A percentile compares a stretch with the other conserved stretches of the same genome.
These are phyloP conservation scores for Chironomus striatipennis DNA, from an alignment of 1,140 invertebrate species.

Conservation along the genomic window DNA sequence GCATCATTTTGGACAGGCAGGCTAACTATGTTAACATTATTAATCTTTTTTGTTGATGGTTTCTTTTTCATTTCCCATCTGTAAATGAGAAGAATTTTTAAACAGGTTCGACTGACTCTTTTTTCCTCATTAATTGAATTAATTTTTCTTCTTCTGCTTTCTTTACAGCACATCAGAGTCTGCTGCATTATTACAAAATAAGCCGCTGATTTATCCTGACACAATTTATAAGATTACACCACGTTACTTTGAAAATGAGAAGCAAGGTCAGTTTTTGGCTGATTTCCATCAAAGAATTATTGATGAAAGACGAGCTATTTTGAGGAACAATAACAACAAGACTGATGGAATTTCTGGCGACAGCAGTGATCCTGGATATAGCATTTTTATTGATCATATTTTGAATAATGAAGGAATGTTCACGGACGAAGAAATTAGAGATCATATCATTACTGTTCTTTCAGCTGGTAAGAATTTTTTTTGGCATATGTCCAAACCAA, in stretches of 20 bases:
- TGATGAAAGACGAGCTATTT: not conserved
- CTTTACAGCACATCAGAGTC: not conserved
- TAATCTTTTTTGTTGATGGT: not conserved
- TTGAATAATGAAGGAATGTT: constrained; percentile 17
- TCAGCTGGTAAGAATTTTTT: not conserved
- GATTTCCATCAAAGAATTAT: constrained; percentile 16
- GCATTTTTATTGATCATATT: constrained; percentile 16
- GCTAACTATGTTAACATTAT: not conserved
- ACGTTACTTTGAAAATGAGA: not conserved
- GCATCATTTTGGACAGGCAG: not conserved
- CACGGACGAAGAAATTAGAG: not conserved
- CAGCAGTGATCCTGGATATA: constrained; percentile 5
- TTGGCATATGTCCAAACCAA: no score
- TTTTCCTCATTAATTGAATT: no score
- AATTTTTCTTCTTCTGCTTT: not conserved
- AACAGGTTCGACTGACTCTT: no score
- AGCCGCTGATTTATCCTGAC: not conserved
- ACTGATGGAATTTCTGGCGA: not conserved
- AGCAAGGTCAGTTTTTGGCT: not conserved
- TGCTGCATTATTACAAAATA: not conserved
- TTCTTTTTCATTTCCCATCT: not conserved
- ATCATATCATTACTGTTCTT: constrained; percentile 15
- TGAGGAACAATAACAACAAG: not conserved
- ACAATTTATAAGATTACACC: constrained; percentile 2
- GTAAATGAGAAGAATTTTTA: no score